Percentiles rank a stretch among this genome's conserved stretches.
Evolutionary conservation across 2,797 vertebrate genomes (phyloP).

Genomic region (Lateolabrax maculatus): DNA sequence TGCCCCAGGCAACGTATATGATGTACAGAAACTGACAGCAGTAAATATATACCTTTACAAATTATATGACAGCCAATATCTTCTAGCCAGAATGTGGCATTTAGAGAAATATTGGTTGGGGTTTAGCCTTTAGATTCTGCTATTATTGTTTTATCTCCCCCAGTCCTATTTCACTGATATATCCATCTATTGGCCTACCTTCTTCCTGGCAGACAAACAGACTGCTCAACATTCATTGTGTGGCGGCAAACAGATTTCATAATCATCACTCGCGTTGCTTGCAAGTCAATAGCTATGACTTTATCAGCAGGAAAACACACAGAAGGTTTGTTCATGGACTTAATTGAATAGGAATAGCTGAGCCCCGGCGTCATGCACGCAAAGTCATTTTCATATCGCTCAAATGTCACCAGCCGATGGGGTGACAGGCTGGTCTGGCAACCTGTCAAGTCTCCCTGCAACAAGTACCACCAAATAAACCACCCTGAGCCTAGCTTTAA

Average conservation of each 20-base stretch:
- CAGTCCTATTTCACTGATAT: slow-evolving; percentile 67
- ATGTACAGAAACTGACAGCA: slow-evolving; percentile 67
- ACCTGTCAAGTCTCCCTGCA: slow-evolving; percentile 69
- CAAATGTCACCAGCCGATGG: slow-evolving; percentile 75
- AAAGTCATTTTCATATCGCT: slow-evolving; percentile 81
- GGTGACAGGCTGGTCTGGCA: slow-evolving; percentile 73
- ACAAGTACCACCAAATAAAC: slow-evolving; percentile 57
- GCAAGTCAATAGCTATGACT: slow-evolving; percentile 81
- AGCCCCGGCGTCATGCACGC: slow-evolving; percentile 61
- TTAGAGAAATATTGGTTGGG: slow-evolving; percentile 56
- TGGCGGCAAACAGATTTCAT: slow-evolving; percentile 73
- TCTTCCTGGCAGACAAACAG: slow-evolving; percentile 71
- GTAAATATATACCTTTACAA: slow-evolving; percentile 60
- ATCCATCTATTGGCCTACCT: slow-evolving; percentile 72
- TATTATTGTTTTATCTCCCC: slow-evolving; percentile 71
- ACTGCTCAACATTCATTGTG: slow-evolving; percentile 74
- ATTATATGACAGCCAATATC: slow-evolving; percentile 63
- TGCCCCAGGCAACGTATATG: slow-evolving; percentile 48
- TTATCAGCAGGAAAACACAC: slow-evolving; percentile 83
- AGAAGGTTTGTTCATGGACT: slow-evolving; percentile 76
- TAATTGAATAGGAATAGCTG: slow-evolving; percentile 81
- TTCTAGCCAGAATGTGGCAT: slow-evolving; percentile 50
- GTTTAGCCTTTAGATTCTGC: slow-evolving; percentile 64
- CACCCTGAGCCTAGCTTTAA: slow-evolving; percentile 28
- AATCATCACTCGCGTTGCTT: slow-evolving; percentile 72